These are phyloP conservation scores for Drosophila imparisetae DNA, from an alignment of 2,888 invertebrate species.

Conservation along the genomic window DNA sequence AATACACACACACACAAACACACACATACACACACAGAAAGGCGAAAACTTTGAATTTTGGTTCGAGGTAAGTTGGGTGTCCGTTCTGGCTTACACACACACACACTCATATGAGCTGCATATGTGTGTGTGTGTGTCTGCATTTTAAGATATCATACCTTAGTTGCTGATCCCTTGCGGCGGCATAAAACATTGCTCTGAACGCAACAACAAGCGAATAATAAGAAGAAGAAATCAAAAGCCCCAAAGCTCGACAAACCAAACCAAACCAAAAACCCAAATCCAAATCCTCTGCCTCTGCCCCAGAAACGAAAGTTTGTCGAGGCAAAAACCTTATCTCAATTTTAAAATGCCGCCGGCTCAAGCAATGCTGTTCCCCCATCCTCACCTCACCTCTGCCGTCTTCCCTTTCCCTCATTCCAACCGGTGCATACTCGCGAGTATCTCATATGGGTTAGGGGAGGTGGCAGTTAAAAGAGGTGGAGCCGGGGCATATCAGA, in stretches of 20 bases:
- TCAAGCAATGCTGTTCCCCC: slow-evolving; percentile 11
- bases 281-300: slow-evolving; percentile 36
- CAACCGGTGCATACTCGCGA: not conserved
- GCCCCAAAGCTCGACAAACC: slow-evolving; percentile 27
- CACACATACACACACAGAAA: slow-evolving; percentile 1
- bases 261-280: slow-evolving; percentile 23
- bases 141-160: slow-evolving; percentile 81
- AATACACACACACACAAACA: slow-evolving; percentile 38
- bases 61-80: slow-evolving; percentile 58
- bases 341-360: slow-evolving; percentile 79
- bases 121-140: slow-evolving; percentile 49
- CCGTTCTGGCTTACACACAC: slow-evolving; percentile 67
- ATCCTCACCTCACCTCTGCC: not conserved
- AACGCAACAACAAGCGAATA: slow-evolving; percentile 41
- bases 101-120: slow-evolving; percentile 3
- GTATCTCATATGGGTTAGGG: not conserved
- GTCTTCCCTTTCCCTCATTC: not conserved
- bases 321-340: slow-evolving; percentile 84
- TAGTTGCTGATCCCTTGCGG: slow-evolving; percentile 68
- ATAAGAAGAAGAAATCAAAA: slow-evolving; percentile 41
- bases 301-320: slow-evolving; percentile 79
- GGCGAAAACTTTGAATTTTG: slow-evolving; percentile 47
- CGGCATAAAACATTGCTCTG: slow-evolving; percentile 68
- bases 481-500: not conserved
- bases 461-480: not conserved